Evolutionary conservation across 2,113 vertebrate species (phyloP).

Genomic region (Cyanoderma ruficeps): DNA sequence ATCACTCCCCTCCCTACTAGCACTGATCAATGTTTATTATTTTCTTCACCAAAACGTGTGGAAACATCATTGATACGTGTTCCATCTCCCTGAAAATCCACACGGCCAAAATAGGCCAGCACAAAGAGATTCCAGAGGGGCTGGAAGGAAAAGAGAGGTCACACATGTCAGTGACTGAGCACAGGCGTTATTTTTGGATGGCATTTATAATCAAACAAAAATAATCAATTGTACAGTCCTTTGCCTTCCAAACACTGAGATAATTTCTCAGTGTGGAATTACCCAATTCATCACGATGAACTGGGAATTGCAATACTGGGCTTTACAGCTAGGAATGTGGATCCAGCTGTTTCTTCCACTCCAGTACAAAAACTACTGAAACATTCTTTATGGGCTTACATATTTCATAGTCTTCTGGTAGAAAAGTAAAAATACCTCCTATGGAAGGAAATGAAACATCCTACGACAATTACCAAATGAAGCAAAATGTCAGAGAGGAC

Average conservation of each 20-base stretch:
- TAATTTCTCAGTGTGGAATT: constrained; percentile 46
- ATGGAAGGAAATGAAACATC: not conserved
- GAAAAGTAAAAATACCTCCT: constrained; percentile 15
- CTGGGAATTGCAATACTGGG: constrained; percentile 13
- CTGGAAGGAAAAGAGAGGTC: not conserved
- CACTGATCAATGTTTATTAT: not conserved
- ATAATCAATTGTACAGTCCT: constrained; percentile 34
- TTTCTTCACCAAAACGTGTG: not conserved
- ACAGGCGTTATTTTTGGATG: constrained; percentile 14
- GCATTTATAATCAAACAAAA: constrained; percentile 51
- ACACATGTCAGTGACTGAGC: not conserved
- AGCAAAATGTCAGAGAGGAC: not conserved
- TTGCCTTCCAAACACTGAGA: constrained; percentile 22
- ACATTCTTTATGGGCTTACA: not conserved
- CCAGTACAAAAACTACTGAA: not conserved
- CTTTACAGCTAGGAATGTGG: constrained; percentile 24
- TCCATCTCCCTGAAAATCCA: not conserved
- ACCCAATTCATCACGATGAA: constrained; percentile 27
- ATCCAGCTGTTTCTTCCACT: constrained; percentile 51
- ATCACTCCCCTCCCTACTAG: not conserved
- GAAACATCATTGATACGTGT: not conserved
- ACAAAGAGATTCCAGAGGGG: not conserved
- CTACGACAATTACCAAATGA: not conserved
- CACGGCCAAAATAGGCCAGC: not conserved
- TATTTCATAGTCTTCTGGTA: constrained; percentile 15